Evolutionary conservation across 1,140 invertebrate genomes (phyloP), one percentile per base, ranked within the genome.

Genomic region (Dendroctonus valens): DNA sequence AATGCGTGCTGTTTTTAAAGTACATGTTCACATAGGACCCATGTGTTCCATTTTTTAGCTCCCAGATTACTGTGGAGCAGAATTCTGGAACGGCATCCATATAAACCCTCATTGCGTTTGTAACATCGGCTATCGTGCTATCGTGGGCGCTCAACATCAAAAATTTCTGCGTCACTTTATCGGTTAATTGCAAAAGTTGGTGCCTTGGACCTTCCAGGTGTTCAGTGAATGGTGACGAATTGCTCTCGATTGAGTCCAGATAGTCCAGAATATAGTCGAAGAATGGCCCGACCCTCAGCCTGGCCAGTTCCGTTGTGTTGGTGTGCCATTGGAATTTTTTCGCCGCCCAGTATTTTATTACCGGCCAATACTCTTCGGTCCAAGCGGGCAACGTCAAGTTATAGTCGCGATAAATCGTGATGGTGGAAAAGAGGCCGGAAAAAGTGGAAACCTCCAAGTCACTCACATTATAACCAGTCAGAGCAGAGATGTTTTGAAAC

Each of bases 21-120:
- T 81, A 85, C 57, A 89, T 72, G 76, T 88, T 79, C 62, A 68
- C 78, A 37, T 69, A 74, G 66, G 53, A 76, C 65, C 65, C 74
- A 26, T 9, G 73, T 65, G 6, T 41, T 68, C 7, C 77, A 8
- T 15, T 58, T 14, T 79, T 62, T 72, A 94, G 76, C 78, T 94
- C 92, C 42, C 93, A 76, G 40, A 93, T 77, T 26, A 94, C 77
- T 12, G 85, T 82, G 5, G 91, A 81, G 7, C 86, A 79, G 72
- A 91, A 95, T 0, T 85, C 84, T 2, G 93, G 92, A 67, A 83
- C 85, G 53, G 89, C 85, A 4, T 80, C 79, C 59, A 94, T 83
- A 74, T 87, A 95, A 7, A 93, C 68, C 7, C 85, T 83, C 11
- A 95, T 76, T 0, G 87, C 82, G 75, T 87, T 87, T 5, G 95